Evolutionary conservation across 2,797 vertebrate genomes (phyloP), one percentile per base, ranked within the genome.

Genomic region (Falco cherrug): DNA sequence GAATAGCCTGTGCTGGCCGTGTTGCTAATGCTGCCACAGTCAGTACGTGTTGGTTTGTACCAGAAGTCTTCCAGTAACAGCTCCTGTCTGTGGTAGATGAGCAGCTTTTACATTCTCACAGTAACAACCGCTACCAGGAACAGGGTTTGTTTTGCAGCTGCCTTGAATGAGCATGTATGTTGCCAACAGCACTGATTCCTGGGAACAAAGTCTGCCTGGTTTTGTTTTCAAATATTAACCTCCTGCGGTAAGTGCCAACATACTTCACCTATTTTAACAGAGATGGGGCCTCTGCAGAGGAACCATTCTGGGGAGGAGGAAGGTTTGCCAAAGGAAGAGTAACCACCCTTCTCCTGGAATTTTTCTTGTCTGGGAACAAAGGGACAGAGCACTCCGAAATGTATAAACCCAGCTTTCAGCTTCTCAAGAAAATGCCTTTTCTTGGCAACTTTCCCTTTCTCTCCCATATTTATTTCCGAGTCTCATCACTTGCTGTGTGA

Each of bases 211-310:
- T 91, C 92, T 85, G 89, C n/a, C 48, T 71, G 33, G 50, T n/a
- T 91, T 88, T 81, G 61, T 69, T 84, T 87, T 82, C 82, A 84
- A 89, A 85, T 75, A 95, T 95, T 95, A 91, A 92, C 75, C 63
- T 91, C 59, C 80, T 68, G 37, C 70, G 61, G 11, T 56, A 94
- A 83, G 24, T 59, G 68, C 69, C 88, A 93, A 41, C 50, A 60
- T 31, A 63, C 14, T 95, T 94, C 87, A 92, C 54, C 74, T 85
- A 1, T 87, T 95, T 87, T 71, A 91, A 70, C 47, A 82, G 11
- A 63, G 47, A 35, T 37, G 28, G 47, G 80, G 47, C 60, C 89
- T 89, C 70, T 47, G 53, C 37, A 83, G 61, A 68, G 22, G 48
- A n/a, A 80, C 8, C 0, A 2, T 33, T 85, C 47, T 61, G 43